Percentiles rank a stretch among this genome's conserved stretches.
These are phyloP conservation scores for Drosophila greeni DNA, from an alignment of 2,888 invertebrate species.

Conservation along the genomic window DNA sequence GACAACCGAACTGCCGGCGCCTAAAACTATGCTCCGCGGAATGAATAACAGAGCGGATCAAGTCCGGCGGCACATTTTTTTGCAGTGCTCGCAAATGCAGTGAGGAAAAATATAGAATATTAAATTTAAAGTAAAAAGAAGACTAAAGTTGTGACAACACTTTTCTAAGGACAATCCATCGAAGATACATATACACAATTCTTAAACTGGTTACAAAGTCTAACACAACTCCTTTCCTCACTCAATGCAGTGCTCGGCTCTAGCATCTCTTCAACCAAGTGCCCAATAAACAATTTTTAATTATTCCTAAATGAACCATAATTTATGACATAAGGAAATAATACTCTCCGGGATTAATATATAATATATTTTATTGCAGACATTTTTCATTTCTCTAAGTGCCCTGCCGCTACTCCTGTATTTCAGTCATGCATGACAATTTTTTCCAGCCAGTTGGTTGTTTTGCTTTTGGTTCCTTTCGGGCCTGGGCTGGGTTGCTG, in stretches of 20 bases:
- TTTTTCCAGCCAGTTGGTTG: constrained; percentile 64
- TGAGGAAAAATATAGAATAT: constrained; percentile 1
- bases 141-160: not conserved
- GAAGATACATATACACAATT: too few relatives aligned
- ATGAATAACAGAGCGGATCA: constrained; percentile 41
- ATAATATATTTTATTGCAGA: not conserved
- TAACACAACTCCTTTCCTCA: too few relatives aligned
- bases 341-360: not conserved
- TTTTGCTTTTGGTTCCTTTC: constrained; percentile 43
- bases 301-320: not conserved
- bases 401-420: constrained; percentile 52
- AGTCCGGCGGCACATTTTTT: constrained; percentile 11
- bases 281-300: not conserved
- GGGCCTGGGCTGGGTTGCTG: constrained; percentile 3
- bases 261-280: not conserved
- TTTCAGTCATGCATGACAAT: constrained; percentile 69
- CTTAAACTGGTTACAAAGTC: too few relatives aligned
- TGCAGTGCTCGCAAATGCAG: not conserved
- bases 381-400: not conserved
- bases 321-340: not conserved
- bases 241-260: too few relatives aligned
- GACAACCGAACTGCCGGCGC: constrained; percentile 38
- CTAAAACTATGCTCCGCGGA: constrained; percentile 60
- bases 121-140: not conserved
- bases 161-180: too few relatives aligned